Conservation (phyloP, 2,888 invertebrate species). For the Chrysolina haemoptera region DNA sequence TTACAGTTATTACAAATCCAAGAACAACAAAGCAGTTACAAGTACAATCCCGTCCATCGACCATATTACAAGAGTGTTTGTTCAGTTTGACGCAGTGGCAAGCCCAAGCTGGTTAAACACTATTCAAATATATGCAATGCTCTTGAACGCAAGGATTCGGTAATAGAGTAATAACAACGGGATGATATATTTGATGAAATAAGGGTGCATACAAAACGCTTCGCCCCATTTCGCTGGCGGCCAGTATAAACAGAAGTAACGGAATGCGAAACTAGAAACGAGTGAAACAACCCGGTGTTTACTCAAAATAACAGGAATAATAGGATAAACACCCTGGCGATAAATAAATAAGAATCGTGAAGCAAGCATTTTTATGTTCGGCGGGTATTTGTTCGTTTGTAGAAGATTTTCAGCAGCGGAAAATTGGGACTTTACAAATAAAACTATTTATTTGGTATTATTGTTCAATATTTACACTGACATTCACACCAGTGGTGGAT, state of each 20-base stretch:
- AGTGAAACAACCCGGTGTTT: conserved; percentile 39
- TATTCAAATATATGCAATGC: conserved; percentile 41
- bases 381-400: not conserved
- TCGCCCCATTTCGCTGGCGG: conserved; percentile 35
- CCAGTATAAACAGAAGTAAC: conserved; percentile 42
- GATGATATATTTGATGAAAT: conserved; percentile 51
- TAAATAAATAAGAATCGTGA: conserved; percentile 29
- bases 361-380: not conserved
- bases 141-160: conserved; percentile 48
- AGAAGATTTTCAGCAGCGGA: not conserved
- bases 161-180: conserved; percentile 52
- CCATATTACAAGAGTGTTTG: not conserved
- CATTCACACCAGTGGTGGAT: not conserved
- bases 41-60: not conserved
- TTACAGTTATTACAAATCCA: not conserved
- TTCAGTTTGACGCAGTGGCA: conserved; percentile 1
- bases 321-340: conserved; percentile 31
- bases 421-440: not conserved
- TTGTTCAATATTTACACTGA: not conserved
- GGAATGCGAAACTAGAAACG: conserved; percentile 43
- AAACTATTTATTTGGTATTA: not conserved
- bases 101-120: conserved; percentile 36
- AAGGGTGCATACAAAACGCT: conserved; percentile 52
- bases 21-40: not conserved
- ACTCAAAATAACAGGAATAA: conserved; percentile 36